Evolutionary conservation across 2,797 vertebrate species (phyloP).

Genomic region (Rachycentron canadum): DNA sequence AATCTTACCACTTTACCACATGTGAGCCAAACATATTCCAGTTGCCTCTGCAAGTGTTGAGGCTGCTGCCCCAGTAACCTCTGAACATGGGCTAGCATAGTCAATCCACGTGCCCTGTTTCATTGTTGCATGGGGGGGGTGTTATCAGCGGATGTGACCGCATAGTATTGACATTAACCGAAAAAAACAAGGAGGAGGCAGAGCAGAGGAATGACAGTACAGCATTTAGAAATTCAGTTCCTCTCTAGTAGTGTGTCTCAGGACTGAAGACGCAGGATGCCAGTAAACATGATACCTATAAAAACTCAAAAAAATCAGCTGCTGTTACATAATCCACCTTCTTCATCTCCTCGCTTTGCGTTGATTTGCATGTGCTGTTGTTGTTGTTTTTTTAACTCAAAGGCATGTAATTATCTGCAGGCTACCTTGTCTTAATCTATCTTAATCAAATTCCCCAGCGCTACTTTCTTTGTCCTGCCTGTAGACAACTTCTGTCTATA

Average conservation of each 20-base stretch:
- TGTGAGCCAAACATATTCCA: conserved; percentile 82
- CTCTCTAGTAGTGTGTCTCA: conserved; percentile 27
- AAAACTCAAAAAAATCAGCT: conserved; percentile 46
- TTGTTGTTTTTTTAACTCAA: conserved; percentile 5
- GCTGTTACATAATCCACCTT: conserved; percentile 72
- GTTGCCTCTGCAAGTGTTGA: conserved; percentile 66
- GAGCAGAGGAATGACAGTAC: neutral
- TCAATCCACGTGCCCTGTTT: conserved; percentile 66
- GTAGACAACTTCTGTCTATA: neutral
- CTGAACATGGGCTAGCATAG: conserved; percentile 60
- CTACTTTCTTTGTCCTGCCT: neutral
- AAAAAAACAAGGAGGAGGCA: conserved; percentile 15
- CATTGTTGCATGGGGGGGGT: conserved; percentile 30
- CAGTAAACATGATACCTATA: conserved; percentile 55
- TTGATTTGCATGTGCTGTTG: conserved; percentile 19
- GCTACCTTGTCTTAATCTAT: conserved; percentile 19
- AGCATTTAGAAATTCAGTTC: conserved; percentile 40
- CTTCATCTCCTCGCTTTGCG: conserved; percentile 47
- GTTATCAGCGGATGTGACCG: conserved; percentile 45
- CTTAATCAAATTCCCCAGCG: neutral
- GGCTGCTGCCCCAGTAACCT: conserved; percentile 80
- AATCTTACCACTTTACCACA: conserved; percentile 85
- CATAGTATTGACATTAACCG: conserved; percentile 49
- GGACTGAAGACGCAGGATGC: conserved; percentile 16
- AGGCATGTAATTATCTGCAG: conserved; percentile 21